Percentiles rank a stretch among this genome's conserved stretches.
phyloP scores from a whole-genome alignment of 2,113 vertebrate genomes.

The Rousettus leschenaultii region DNA sequence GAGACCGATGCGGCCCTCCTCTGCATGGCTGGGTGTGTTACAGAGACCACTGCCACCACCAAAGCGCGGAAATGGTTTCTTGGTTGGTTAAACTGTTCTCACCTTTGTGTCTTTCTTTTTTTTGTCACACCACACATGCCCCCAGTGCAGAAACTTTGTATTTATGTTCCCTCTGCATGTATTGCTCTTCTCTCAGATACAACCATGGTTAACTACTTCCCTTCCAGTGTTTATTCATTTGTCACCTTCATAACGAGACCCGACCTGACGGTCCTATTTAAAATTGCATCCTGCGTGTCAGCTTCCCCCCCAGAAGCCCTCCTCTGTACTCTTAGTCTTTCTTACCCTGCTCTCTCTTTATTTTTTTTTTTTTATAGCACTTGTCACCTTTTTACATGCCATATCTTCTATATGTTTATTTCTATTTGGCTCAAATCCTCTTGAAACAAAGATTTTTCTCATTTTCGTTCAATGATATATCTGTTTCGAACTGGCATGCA shows the following conservation, averaged over 20 bases:
- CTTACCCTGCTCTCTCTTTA: not conserved
- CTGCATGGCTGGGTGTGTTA: not conserved
- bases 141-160: not conserved
- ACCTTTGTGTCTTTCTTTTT: not conserved
- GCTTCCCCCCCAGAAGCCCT: not conserved
- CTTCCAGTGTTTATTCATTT: not conserved
- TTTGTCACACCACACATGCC: not conserved
- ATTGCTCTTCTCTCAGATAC: not conserved
- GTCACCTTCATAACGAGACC: not conserved
- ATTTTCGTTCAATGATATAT: not conserved
- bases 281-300: not conserved
- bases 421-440: not conserved
- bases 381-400: not conserved
- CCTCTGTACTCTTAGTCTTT: not conserved
- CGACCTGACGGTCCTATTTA: not conserved
- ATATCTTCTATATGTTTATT: not conserved
- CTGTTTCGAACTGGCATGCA: not conserved
- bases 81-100: not conserved
- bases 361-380: not conserved
- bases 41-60: not conserved
- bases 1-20: not conserved
- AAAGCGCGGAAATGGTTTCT: not conserved
- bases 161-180: not conserved
- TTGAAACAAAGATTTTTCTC: not conserved
- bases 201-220: not conserved